Evolutionary conservation across 2,113 vertebrate genomes (phyloP).

Genomic region (Phaethon lepturus): DNA sequence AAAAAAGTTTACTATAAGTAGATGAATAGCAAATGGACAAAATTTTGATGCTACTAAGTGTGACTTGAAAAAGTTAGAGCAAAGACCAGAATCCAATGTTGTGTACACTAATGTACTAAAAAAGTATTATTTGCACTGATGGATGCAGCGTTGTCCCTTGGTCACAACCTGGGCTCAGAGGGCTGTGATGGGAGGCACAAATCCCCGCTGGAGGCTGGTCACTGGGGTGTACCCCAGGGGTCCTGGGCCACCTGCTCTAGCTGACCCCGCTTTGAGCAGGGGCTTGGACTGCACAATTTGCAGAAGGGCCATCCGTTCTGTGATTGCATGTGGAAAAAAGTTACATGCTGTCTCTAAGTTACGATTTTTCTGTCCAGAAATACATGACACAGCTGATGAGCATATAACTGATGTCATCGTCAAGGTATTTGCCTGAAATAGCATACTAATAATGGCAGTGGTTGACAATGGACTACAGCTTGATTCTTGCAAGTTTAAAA

Average conservation of each 20-base stretch:
- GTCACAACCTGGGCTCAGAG: neutral
- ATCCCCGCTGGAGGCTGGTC: neutral
- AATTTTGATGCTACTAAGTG: neutral
- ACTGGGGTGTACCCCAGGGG: neutral
- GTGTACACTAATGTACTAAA: neutral
- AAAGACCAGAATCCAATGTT: neutral
- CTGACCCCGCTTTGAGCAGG: neutral
- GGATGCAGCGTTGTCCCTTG: neutral
- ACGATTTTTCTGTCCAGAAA: neutral
- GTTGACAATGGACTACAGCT: neutral
- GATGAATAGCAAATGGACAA: neutral
- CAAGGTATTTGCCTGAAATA: conserved; percentile 10
- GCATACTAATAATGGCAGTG: neutral
- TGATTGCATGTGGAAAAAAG: neutral
- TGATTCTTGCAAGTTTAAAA: neutral
- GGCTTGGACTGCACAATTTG: neutral
- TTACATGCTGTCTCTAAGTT: neutral
- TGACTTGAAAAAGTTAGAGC: neutral
- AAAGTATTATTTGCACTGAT: neutral
- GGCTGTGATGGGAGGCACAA: neutral
- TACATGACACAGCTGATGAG: neutral
- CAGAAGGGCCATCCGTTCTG: neutral
- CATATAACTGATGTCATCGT: neutral
- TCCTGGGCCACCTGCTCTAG: neutral
- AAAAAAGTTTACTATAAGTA: neutral